phyloP scores from a whole-genome alignment of 2,113 vertebrate species.

The Lycaon pictus region DNA sequence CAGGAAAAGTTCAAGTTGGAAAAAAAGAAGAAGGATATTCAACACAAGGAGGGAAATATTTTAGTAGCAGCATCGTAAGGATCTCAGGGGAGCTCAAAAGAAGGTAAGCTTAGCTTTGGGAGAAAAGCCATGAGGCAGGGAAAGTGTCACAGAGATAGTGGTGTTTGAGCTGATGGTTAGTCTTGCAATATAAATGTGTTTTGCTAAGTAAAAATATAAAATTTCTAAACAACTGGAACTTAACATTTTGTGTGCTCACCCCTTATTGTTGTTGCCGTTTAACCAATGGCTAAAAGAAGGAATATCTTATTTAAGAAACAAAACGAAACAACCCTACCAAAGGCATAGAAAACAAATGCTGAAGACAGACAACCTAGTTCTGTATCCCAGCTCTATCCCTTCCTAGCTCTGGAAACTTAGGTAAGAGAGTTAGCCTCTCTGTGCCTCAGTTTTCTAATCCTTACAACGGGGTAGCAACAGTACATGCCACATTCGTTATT shows the following conservation, averaged over 20 bases:
- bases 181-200: background rate
- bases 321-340: background rate
- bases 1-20: background rate
- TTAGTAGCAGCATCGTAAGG: background rate
- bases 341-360: background rate
- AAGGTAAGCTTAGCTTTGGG: background rate
- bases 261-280: background rate
- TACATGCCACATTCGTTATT: background rate
- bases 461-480: background rate
- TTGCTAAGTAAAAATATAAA: background rate
- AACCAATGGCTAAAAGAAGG: background rate
- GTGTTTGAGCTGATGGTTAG: background rate
- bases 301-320: conserved; percentile 1
- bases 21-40: background rate
- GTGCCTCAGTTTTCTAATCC: background rate
- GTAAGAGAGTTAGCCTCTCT: background rate
- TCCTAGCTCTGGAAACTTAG: background rate
- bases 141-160: background rate
- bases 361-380: background rate
- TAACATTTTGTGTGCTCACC: background rate
- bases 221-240: background rate
- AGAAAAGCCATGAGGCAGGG: background rate
- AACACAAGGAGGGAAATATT: background rate
- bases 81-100: background rate
- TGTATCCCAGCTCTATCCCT: background rate